Percentiles rank a stretch among this genome's conserved stretches.
phyloP scores from a whole-genome alignment of 1,140 invertebrate species.

The Ladona fulva region DNA sequence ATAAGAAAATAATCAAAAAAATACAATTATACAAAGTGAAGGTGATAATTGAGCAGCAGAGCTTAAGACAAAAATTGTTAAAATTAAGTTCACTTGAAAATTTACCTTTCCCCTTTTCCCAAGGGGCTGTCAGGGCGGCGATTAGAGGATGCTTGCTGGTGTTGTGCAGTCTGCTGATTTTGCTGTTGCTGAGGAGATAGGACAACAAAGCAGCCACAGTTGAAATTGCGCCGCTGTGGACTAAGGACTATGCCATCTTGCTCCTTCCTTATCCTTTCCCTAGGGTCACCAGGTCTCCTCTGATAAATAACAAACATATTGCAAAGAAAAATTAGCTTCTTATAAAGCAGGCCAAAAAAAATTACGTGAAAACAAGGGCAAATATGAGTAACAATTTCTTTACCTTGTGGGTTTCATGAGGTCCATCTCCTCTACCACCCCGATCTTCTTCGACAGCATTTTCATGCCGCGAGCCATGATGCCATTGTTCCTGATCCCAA shows the following conservation, averaged over 20 bases:
- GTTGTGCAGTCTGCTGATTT: neutral
- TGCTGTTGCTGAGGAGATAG: slow-evolving; percentile 35
- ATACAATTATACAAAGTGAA: too few species aligned
- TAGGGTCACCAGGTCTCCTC: slow-evolving; percentile 47
- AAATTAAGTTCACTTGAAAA: neutral
- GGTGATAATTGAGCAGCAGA: too few species aligned
- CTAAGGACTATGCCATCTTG: slow-evolving; percentile 73
- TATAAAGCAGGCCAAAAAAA: too few species aligned
- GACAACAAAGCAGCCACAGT: slow-evolving; percentile 66
- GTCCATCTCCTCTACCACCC: neutral
- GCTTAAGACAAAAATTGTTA: too few species aligned
- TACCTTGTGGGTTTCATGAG: neutral
- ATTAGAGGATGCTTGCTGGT: slow-evolving; percentile 14
- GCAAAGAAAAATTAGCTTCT: neutral
- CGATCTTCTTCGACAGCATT: neutral
- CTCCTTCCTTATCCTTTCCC: slow-evolving; percentile 69
- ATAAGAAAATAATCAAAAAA: too few species aligned
- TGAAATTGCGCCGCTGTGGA: slow-evolving; percentile 73
- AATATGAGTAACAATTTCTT: neutral
- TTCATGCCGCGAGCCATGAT: neutral
- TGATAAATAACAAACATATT: neutral
- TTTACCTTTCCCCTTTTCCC: slow-evolving; percentile 30
- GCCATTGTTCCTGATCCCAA: neutral
- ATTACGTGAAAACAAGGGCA: neutral
- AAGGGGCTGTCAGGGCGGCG: slow-evolving; percentile 42